Percentiles rank a stretch among this genome's conserved stretches.
These are phyloP conservation scores for Lasioglossum oenotherae DNA, from an alignment of 2,888 invertebrate genomes.

Conservation along the genomic window DNA sequence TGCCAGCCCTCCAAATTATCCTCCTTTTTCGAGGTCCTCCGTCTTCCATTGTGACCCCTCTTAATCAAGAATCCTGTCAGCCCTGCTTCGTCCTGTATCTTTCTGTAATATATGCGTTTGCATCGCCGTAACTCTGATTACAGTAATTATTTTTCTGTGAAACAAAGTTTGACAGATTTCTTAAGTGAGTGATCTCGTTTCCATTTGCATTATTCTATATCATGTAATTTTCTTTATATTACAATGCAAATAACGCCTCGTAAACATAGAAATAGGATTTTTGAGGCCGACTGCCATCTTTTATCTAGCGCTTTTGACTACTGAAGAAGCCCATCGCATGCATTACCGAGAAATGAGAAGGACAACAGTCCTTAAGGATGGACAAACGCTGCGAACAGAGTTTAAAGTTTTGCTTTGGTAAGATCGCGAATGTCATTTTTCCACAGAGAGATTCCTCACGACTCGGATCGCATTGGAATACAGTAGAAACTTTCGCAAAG, in stretches of 20 bases:
- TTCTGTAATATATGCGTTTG: background rate
- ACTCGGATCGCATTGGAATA: background rate
- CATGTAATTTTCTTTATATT: no score
- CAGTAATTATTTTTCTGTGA: background rate
- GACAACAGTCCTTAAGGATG: background rate
- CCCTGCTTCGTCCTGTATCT: background rate
- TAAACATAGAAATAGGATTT: no score
- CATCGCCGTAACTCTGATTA: background rate
- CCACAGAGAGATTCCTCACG: background rate
- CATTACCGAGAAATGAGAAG: no score
- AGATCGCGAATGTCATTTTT: background rate
- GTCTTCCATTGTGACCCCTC: slow-evolving; percentile 6
- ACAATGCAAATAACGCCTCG: no score
- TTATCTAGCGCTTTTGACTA: no score
- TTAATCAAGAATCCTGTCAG: slow-evolving; percentile 16
- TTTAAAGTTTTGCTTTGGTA: background rate
- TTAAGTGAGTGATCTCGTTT: no score
- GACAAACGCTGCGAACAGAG: background rate
- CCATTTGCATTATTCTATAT: no score
- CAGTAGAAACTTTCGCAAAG: background rate
- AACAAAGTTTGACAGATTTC: background rate
- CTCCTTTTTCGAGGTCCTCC: slow-evolving; percentile 2
- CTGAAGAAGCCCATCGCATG: no score
- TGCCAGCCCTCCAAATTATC: slow-evolving; percentile 36
- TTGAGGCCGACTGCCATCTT: no score